These are phyloP conservation scores for Denticeps clupeoides DNA, from an alignment of 2,797 vertebrate species.

Conservation along the genomic window DNA sequence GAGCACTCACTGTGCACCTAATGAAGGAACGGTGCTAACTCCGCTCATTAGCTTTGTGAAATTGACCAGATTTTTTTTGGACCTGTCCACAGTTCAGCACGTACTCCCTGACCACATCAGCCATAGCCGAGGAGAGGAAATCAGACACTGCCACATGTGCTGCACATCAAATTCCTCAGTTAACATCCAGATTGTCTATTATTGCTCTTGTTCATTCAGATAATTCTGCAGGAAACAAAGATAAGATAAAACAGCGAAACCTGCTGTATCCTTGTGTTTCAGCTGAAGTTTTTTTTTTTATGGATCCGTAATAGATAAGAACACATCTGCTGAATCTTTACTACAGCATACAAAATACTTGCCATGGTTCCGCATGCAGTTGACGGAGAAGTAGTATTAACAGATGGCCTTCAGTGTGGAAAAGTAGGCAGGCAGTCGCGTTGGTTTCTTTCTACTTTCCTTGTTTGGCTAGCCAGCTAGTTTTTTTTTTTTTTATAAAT, in stretches of 20 bases:
- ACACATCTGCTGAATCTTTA: no score
- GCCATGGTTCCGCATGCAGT: no score
- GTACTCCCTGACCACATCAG: conserved; percentile 19
- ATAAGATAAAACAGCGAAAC: background rate
- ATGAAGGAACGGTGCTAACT: background rate
- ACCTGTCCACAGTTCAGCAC: conserved; percentile 22
- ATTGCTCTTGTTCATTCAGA: background rate
- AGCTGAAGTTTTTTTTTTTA: background rate
- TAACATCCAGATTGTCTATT: background rate
- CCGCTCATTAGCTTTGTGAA: conserved; percentile 17
- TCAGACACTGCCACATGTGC: conserved; percentile 29
- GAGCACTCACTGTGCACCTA: background rate
- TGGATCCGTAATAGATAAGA: no score
- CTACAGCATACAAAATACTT: no score
- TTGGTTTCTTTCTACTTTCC: no score
- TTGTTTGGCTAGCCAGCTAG: no score
- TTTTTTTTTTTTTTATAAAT: no score
- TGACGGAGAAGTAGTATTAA: no score
- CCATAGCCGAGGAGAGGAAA: conserved; percentile 16
- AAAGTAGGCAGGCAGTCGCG: no score
- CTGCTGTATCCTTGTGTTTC: background rate
- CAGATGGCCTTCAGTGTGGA: no score
- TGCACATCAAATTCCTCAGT: conserved; percentile 23
- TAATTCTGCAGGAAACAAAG: background rate
- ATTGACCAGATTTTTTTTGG: conserved; percentile 29